These are phyloP conservation scores for Grammomys dolichurus DNA, from an alignment of 2,113 vertebrate species.

Conservation along the genomic window DNA sequence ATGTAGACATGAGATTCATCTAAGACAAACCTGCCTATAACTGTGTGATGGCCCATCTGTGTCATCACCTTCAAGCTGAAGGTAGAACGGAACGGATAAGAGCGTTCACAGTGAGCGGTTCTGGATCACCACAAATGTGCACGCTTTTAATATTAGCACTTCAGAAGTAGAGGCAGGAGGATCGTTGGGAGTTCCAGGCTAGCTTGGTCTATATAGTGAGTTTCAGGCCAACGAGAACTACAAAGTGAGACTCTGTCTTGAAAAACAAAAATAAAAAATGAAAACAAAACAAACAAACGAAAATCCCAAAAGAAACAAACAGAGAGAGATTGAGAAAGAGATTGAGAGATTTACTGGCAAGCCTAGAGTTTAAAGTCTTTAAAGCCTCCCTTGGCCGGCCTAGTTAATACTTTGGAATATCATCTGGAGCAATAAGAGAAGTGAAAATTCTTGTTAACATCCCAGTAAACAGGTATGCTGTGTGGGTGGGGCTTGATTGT, in stretches of 20 bases:
- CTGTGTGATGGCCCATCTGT: not conserved
- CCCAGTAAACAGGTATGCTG: too few species aligned
- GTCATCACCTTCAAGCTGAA: not conserved
- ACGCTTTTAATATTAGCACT: not conserved
- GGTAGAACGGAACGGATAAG: not conserved
- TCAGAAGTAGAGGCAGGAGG: not conserved
- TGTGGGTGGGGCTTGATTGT: accelerated
- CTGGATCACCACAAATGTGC: too few species aligned
- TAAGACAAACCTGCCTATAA: not conserved
- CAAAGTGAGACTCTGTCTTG: not conserved
- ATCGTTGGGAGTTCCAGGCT: not conserved
- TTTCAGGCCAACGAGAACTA: not conserved
- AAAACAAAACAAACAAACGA: not conserved
- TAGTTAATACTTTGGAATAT: not conserved
- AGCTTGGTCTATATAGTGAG: not conserved
- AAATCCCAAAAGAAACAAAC: not conserved
- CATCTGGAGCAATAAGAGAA: not conserved
- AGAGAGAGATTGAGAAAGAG: not conserved
- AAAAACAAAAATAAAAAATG: not conserved
- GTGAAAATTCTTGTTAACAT: not conserved
- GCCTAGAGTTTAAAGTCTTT: not conserved
- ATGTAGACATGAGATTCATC: not conserved
- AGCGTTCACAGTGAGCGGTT: not conserved
- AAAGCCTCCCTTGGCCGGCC: not conserved
- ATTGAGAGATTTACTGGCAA: not conserved